A percentile compares a stretch with the other conserved stretches of the same genome.
These are phyloP conservation scores for Lophotriccus pileatus DNA, from an alignment of 2,797 vertebrate genomes.

Conservation along the genomic window DNA sequence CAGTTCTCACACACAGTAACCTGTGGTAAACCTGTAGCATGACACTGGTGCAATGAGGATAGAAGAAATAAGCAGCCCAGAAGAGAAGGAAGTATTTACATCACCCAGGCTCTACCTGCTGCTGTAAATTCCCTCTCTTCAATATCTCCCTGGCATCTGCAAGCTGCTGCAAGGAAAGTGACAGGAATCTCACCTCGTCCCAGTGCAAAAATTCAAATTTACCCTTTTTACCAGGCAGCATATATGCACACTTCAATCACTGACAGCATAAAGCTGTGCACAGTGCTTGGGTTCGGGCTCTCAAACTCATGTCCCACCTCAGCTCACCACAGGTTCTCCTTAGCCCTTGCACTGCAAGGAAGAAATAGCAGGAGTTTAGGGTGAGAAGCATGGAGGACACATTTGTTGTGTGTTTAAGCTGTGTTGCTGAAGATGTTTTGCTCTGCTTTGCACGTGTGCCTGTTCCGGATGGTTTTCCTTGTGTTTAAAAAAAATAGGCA, in stretches of 20 bases:
- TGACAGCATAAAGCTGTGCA: neutral
- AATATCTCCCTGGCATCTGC: neutral
- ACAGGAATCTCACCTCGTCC: neutral
- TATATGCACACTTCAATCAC: neutral
- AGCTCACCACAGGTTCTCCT: neutral
- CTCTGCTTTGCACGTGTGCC: neutral
- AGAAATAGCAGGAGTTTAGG: neutral
- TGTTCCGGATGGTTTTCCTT: neutral
- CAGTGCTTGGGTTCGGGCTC: neutral
- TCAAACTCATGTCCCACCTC: neutral
- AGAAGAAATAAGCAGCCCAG: neutral
- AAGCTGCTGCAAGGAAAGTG: neutral
- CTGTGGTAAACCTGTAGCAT: neutral
- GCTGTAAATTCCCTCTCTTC: neutral
- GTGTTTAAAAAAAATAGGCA: neutral
- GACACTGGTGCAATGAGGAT: neutral
- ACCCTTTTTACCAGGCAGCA: neutral
- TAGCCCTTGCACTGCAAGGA: neutral
- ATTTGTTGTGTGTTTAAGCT: slow-evolving; percentile 2
- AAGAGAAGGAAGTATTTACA: neutral
- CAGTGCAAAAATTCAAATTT: neutral
- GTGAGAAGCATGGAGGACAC: neutral
- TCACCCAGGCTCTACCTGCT: neutral
- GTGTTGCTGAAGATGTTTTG: slow-evolving; percentile 1
- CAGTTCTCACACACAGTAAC: neutral